These are phyloP conservation scores for Rhagologus leucostigma DNA, from an alignment of 2,113 vertebrate species.

Conservation along the genomic window DNA sequence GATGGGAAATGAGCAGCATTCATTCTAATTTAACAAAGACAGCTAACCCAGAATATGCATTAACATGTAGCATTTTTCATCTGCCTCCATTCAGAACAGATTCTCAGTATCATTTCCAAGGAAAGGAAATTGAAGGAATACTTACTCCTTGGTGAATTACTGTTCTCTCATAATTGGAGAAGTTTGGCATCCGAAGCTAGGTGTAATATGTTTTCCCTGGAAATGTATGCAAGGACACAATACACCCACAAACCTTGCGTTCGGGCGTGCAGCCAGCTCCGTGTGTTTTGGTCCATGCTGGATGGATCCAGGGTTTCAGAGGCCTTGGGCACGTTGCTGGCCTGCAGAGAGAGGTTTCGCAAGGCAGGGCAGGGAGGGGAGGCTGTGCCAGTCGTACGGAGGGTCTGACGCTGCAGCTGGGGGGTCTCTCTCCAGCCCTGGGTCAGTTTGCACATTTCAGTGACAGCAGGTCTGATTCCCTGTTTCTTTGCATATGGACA, in stretches of 20 bases:
- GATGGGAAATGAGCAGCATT: conserved; percentile 69
- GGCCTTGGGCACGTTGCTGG: background rate
- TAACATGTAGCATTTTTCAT: conserved; percentile 59
- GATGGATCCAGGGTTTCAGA: conserved; percentile 12
- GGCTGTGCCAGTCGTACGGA: rapidly evolving
- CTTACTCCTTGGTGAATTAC: conserved; percentile 37
- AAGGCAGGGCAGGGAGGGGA: background rate
- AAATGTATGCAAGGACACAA: conserved; percentile 47
- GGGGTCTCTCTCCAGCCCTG: background rate
- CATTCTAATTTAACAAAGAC: conserved; percentile 68
- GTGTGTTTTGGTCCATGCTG: background rate
- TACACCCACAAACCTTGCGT: conserved; percentile 7
- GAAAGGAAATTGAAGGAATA: conserved; percentile 53
- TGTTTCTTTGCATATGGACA: background rate
- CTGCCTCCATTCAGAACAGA: conserved; percentile 61
- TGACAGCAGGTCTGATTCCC: background rate
- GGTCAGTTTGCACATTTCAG: background rate
- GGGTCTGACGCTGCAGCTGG: background rate
- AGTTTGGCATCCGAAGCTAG: conserved; percentile 11
- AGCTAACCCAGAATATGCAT: conserved; percentile 60
- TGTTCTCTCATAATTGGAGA: conserved; percentile 20
- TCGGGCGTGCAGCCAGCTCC: background rate
- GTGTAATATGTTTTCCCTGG: conserved; percentile 53
- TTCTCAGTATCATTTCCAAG: conserved; percentile 44
- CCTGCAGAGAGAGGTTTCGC: background rate